phyloP scores from a whole-genome alignment of 2,888 invertebrate genomes.

The Catocala fraxini region DNA sequence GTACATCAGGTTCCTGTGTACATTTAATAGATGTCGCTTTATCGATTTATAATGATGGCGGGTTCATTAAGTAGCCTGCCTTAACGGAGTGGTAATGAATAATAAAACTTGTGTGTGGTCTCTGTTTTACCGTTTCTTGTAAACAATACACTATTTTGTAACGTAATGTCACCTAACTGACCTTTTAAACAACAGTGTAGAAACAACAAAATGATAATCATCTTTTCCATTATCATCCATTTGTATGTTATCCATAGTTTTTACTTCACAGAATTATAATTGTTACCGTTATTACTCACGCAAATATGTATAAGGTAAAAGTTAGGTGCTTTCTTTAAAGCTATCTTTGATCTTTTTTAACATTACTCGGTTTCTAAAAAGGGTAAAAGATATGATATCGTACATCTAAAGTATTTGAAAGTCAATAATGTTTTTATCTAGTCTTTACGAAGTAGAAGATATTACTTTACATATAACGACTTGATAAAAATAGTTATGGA shows the following conservation, averaged over 20 bases:
- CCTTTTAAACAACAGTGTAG: constrained; percentile 25
- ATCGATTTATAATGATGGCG: constrained; percentile 41
- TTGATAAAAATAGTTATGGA: no score
- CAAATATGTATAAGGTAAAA: not conserved
- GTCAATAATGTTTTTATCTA: no score
- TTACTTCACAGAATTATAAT: no score
- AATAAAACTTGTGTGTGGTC: constrained; percentile 34
- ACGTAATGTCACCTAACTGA: constrained; percentile 26
- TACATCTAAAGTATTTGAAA: no score
- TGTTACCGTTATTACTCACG: not conserved
- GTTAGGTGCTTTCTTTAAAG: no score
- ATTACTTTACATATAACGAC: no score
- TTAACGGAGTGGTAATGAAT: constrained; percentile 35
- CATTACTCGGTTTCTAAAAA: no score
- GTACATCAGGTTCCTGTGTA: constrained; percentile 26
- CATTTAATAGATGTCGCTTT: constrained; percentile 39
- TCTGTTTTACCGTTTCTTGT: constrained; percentile 10
- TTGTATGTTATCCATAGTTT: constrained; percentile 9
- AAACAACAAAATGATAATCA: constrained; percentile 7
- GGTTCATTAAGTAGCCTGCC: constrained; percentile 23
- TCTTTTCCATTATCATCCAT: constrained; percentile 25
- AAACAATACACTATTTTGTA: constrained; percentile 29
- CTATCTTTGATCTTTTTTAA: no score
- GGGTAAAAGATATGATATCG: no score
- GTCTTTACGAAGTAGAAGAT: no score